These are phyloP conservation scores for Drosophila subsilvestris DNA, from an alignment of 2,888 invertebrate genomes.

Conservation along the genomic window DNA sequence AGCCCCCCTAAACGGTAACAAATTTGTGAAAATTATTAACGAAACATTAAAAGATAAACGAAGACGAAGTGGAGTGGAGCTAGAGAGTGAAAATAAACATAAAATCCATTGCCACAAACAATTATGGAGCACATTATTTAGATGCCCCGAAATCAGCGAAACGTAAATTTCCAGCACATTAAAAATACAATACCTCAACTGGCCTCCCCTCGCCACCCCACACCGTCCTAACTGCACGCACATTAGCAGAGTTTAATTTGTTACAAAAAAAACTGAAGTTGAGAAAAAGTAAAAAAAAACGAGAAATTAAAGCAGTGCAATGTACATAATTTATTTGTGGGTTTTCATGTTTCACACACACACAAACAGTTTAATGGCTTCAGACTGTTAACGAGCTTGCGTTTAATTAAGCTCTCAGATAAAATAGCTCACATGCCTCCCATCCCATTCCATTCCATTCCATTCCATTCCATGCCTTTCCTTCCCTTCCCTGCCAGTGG, in stretches of 20 bases:
- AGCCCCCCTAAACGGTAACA: slow-evolving; percentile 30
- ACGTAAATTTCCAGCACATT: slow-evolving; percentile 50
- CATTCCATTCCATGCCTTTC: no score
- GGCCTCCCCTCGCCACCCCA: no score
- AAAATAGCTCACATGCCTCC: slow-evolving; percentile 26
- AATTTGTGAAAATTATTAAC: slow-evolving; percentile 45
- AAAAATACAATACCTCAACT: slow-evolving; percentile 32
- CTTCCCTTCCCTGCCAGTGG: no score
- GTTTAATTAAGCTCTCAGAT: slow-evolving; percentile 67
- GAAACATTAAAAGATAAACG: slow-evolving; percentile 20
- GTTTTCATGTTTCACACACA: slow-evolving; percentile 42
- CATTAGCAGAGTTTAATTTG: slow-evolving; percentile 69
- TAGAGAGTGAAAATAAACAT: slow-evolving; percentile 57
- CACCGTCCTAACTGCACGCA: slow-evolving; percentile 55
- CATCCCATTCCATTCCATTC: no score
- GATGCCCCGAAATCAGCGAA: slow-evolving; percentile 62
- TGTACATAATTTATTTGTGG: slow-evolving; percentile 60
- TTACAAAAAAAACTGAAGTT: slow-evolving; percentile 5
- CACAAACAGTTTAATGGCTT: slow-evolving; percentile 42
- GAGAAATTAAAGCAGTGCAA: slow-evolving; percentile 64
- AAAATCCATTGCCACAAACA: slow-evolving; percentile 71
- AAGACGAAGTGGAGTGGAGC: background rate
- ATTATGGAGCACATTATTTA: slow-evolving; percentile 65
- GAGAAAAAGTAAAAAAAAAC: slow-evolving; percentile 18
- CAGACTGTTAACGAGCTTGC: slow-evolving; percentile 63